Conservation (phyloP, 2,113 vertebrate species). For the Loxodonta africana region DNA sequence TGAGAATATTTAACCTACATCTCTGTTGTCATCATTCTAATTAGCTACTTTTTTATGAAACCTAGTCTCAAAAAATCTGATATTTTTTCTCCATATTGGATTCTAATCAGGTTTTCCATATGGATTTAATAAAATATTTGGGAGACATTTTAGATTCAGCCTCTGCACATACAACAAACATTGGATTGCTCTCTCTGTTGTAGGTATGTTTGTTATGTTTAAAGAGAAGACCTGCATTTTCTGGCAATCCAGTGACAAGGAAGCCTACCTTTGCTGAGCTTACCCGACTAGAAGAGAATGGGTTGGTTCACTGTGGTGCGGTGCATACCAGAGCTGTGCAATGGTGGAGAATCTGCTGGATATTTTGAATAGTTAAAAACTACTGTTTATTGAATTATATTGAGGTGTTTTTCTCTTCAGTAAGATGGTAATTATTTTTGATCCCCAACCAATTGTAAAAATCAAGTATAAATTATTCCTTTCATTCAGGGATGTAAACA, state of each 20-base stretch:
- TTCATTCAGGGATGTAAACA: not conserved
- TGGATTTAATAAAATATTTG: not conserved
- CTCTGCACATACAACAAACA: not conserved
- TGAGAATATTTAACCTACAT: not conserved
- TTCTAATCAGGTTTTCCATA: not conserved
- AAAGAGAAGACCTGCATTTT: not conserved
- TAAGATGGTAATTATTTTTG: not conserved
- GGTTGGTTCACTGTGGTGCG: not conserved
- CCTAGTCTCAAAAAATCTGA: not conserved
- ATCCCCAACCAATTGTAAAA: not conserved
- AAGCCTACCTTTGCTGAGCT: not conserved
- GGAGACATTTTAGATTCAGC: not conserved
- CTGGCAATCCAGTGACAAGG: not conserved
- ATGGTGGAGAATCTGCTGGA: not conserved
- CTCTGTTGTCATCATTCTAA: not conserved
- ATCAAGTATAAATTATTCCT: not conserved
- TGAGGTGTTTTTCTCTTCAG: not conserved
- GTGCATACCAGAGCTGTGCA: too few relatives aligned
- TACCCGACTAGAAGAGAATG: not conserved
- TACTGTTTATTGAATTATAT: not conserved
- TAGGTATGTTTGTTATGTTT: not conserved
- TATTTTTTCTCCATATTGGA: not conserved
- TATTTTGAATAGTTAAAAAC: not conserved
- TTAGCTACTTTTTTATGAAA: not conserved
- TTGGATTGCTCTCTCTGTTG: not conserved